Percentiles rank a stretch among this genome's conserved stretches.
Evolutionary conservation across 2,797 vertebrate genomes (phyloP).

Genomic region (Paguma larvata): DNA sequence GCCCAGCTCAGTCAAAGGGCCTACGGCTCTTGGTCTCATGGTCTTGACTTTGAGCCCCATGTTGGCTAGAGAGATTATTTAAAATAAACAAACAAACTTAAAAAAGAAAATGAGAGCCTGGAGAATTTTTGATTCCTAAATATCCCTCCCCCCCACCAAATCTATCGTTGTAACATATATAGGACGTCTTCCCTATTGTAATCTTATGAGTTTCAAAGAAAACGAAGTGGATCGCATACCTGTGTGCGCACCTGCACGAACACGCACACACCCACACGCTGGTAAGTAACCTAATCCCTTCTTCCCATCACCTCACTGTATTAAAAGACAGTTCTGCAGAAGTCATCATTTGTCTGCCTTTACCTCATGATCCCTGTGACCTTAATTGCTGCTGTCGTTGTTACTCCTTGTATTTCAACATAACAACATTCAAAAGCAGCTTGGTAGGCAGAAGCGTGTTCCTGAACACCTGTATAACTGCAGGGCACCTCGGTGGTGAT

Average conservation of each 20-base stretch:
- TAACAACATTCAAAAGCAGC: constrained; percentile 67
- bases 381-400: neutral
- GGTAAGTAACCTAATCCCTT: neutral
- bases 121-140: constrained; percentile 69
- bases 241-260: accelerated
- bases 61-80: neutral
- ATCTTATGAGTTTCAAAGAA: constrained; percentile 63
- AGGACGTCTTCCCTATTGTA: constrained; percentile 72
- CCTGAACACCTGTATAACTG: constrained; percentile 60
- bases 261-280: neutral
- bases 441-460: constrained; percentile 65
- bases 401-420: constrained; percentile 32
- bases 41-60: neutral
- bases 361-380: constrained; percentile 53
- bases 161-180: constrained; percentile 66
- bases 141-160: neutral
- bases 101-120: constrained; percentile 70
- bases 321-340: constrained; percentile 47
- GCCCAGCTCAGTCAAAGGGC: neutral
- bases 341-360: constrained; percentile 27
- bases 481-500: constrained; percentile 64
- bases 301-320: constrained; percentile 60
- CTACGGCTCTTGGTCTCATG: neutral
- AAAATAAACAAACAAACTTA: neutral
- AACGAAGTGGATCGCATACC: neutral